Evolutionary conservation across 37 sponge, comb jelly and placozoan species (phyloP), one percentile per base, ranked within the genome.

Genomic region (Haliclona indistincta): DNA sequence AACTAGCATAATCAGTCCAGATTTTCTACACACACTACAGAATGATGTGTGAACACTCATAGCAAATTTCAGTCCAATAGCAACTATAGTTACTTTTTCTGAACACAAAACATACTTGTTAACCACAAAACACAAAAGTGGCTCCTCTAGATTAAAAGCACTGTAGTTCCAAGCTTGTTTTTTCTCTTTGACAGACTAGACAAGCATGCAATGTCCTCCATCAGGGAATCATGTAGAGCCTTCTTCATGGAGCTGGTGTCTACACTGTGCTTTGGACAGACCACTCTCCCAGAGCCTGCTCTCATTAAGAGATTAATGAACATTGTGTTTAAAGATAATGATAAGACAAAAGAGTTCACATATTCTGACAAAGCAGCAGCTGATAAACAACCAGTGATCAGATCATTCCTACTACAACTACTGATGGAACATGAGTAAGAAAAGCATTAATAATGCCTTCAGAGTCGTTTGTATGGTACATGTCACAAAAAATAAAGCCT

Each of bases 221-320:
- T 85, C 43, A 37, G 43, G 17, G 64, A 70, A 26, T 51, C 36
- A 64, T 77, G 85, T 69, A 44, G 54, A n/a, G 23, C n/a, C 1
- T 85, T 76, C 51, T 85, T 85, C 55, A 73, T 81, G 66, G 86
- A 91, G 53, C 68, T 85, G 41, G 71, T 85, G 10, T 81, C 82
- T 43, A 43, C 54, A 6, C 71, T 89, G n/a, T 89, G 89, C 49
- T 89, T 89, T 74, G 89, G 89, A 25, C 62, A 45, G n/a, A 33
- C 49, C 23, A 64, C 43, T 33, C 63, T 80, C 30, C 89, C 89
- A 39, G 74, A 83, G 56, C 69, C 67, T 54, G 84, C 60, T 0
- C 84, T 89, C 22, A 69, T 83, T 53, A 55, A 73, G 28, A 56
- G 56, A 55, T 70, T 89, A 2, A 51, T 89, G 45, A 62, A 78